A percentile compares a stretch with the other conserved stretches of the same genome.
phyloP scores from a whole-genome alignment of 2,888 invertebrate species.

The Drosophila crucigera region DNA sequence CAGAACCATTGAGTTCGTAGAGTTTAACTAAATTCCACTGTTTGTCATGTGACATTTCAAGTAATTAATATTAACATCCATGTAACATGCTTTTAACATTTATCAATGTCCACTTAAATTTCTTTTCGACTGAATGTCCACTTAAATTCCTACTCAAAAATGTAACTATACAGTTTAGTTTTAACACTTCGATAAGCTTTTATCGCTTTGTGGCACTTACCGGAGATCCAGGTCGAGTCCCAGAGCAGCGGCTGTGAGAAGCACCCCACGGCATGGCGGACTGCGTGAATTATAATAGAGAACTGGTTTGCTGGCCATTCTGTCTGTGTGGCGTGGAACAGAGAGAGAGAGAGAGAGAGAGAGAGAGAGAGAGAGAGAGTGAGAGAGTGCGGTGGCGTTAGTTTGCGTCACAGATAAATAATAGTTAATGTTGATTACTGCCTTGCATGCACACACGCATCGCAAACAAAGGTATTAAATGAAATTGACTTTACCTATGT shows the following conservation, averaged over 20 bases:
- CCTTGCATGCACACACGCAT: conserved; percentile 19
- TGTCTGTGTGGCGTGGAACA: conserved; percentile 1
- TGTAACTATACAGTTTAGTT: background rate
- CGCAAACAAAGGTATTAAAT: conserved; percentile 5
- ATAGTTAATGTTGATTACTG: conserved; percentile 26
- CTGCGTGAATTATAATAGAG: conserved; percentile 89
- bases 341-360: background rate
- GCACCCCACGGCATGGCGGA: conserved; percentile 88
- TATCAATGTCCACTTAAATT: background rate
- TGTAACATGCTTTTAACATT: background rate
- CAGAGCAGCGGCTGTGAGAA: conserved; percentile 88
- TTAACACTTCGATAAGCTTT: conserved; percentile 1
- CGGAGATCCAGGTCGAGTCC: conserved; percentile 88
- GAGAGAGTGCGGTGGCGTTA: background rate
- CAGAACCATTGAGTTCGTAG: background rate
- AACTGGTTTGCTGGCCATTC: conserved; percentile 81
- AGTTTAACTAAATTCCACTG: background rate
- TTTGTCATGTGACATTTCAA: background rate
- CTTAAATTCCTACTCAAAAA: background rate
- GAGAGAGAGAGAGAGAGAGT: background rate
- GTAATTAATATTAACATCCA: background rate
- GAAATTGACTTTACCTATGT: conserved; percentile 21
- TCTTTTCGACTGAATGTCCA: background rate
- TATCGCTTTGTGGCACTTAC: conserved; percentile 56
- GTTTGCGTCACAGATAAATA: conserved; percentile 2